A percentile compares a stretch with the other conserved stretches of the same genome.
Conservation (phyloP, 2,797 vertebrate genomes). For the Cynopterus sphinx region DNA sequence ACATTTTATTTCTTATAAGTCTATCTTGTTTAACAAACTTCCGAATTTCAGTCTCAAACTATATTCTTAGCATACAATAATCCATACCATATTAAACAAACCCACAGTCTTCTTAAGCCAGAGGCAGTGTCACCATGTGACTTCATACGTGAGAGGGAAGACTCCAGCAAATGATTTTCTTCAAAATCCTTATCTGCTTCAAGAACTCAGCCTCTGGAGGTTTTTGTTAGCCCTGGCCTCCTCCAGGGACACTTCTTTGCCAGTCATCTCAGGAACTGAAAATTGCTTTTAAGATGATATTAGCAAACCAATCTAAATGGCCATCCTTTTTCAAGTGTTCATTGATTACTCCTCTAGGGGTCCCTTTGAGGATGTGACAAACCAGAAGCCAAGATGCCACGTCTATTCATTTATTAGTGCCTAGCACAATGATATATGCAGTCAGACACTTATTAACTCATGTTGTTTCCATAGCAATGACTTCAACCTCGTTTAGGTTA, state of each 20-base stretch:
- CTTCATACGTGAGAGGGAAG: not conserved
- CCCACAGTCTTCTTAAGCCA: not conserved
- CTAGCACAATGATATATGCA: not conserved
- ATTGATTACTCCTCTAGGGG: not conserved
- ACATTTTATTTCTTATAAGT: not conserved
- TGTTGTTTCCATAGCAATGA: constrained; percentile 48
- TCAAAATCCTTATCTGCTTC: not conserved
- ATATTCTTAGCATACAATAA: not conserved
- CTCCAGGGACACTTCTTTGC: not conserved
- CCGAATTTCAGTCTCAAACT: not conserved
- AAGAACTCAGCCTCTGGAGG: not conserved
- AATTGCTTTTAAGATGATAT: constrained; percentile 36
- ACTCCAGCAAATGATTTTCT: not conserved
- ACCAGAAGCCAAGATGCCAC: not conserved
- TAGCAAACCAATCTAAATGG: constrained; percentile 4
- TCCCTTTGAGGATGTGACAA: constrained; percentile 19
- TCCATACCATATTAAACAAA: not conserved
- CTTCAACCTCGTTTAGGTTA: not conserved
- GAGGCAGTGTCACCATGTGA: not conserved
- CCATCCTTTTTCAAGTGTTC: constrained; percentile 36
- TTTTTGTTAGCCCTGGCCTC: not conserved
- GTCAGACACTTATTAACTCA: constrained; percentile 43
- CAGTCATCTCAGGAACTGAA: constrained; percentile 36
- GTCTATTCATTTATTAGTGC: constrained; percentile 10
- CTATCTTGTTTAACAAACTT: not conserved